Base-by-base conservation (phyloP, 2,113 vertebrate species). In the Dolichotis patagonum region DNA sequence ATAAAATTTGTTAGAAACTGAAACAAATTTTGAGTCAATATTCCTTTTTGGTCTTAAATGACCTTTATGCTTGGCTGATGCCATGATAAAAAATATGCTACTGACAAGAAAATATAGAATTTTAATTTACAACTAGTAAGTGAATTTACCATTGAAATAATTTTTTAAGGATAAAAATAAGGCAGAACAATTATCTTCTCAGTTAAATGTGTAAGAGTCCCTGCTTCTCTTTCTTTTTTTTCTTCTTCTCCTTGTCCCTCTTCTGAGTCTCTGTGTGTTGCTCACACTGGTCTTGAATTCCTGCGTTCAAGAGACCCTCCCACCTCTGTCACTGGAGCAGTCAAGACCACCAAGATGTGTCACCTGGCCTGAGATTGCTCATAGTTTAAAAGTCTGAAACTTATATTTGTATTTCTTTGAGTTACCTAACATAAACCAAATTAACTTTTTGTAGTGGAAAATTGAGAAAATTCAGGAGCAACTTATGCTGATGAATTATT, bases 401-500 rank as follows among this genome's bases (percentile, higher is more conserved):
- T 71, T 3, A 60, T 73, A 43, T 52, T 49, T 22, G 4, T 35
- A 26, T 62, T 65, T 3, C 17, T n/a, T 92, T 90, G 19, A 88
- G 10, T 35, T 46, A 7, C 1, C 19, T 69, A 30, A 63, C 12
- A 46, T 38, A 60, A 17, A 3, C 0, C 16, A 67, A 94, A 43
- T 63, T 60, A 11, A 78, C 16, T 30, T 95, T 90, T 26, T 78
- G 7, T 3, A 73, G 20, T 0, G 60, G 8, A n/a, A 84, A 96
- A 60, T 10, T 46, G 4, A 80, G 43, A n/a, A 85, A 88, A 88
- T 38, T 30, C 3, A 60, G 28, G 30, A 80, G 20, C 19, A 60
- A 81, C 56, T 58, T 46, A 83, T 5, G 12, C 71, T 41, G 54
- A 24, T 71, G 4, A 92, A 73, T 84, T 95, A 62, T 82, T 91